phyloP scores from a whole-genome alignment of 1,140 invertebrate genomes.

The Euwallacea similis region DNA sequence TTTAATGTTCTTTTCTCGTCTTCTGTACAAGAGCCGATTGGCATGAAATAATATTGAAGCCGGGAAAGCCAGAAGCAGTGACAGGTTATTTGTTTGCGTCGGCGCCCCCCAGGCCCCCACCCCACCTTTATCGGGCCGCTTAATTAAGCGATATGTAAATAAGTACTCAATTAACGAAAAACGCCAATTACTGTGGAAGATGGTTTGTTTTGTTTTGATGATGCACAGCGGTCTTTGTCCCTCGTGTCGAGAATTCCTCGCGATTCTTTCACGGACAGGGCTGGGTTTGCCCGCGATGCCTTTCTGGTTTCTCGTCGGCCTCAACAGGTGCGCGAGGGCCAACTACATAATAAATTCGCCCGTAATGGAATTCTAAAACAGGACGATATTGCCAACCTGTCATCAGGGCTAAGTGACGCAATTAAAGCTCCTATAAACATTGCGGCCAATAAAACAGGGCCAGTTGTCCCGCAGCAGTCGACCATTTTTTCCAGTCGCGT shows the following conservation, averaged over 20 bases:
- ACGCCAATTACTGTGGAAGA: slow-evolving; percentile 16
- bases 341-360: neutral
- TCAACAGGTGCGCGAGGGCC: neutral
- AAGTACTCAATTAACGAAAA: slow-evolving; percentile 24
- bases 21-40: neutral
- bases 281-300: slow-evolving; percentile 1
- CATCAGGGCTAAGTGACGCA: neutral
- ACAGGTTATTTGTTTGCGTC: too few species aligned
- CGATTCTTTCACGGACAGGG: slow-evolving; percentile 14
- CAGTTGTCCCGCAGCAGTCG: neutral
- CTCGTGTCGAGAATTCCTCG: slow-evolving; percentile 11
- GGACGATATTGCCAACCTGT: neutral
- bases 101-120: too few species aligned
- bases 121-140: slow-evolving; percentile 3
- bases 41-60: too few species aligned
- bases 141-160: slow-evolving; percentile 25
- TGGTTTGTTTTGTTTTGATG: slow-evolving; percentile 28
- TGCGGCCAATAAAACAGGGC: neutral
- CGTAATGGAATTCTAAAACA: neutral
- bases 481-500: too few species aligned
- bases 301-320: neutral
- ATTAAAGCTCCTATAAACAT: neutral
- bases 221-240: slow-evolving; percentile 28
- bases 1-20: too few species aligned
- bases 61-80: too few species aligned